phyloP scores from a whole-genome alignment of 2,113 vertebrate genomes.

The Oryctolagus cuniculus region mOryCun1.1 NC_091438.1:51332001-51332500 shows the following conservation, averaged over 20 bases:
- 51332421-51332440: neutral
- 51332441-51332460: neutral
- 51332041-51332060: too few species aligned
- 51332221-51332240: neutral
- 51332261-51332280: neutral
- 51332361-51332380: neutral
- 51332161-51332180: slow-evolving; percentile 23
- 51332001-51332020: too few species aligned
- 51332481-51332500: neutral
- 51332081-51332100: neutral
- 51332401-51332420: neutral
- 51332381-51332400: slow-evolving; percentile 23
- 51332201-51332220: neutral
- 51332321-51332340: neutral
- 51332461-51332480: neutral
- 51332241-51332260: neutral
- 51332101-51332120: slow-evolving; percentile 26
- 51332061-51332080: too few species aligned
- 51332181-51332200: slow-evolving; percentile 1
- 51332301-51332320: slow-evolving; percentile 28
- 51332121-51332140: slow-evolving; percentile 32
- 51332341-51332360: neutral
- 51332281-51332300: neutral
- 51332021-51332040: too few species aligned
- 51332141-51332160: neutral